Evolutionary conservation across 2,113 vertebrate species (phyloP), one percentile per base, ranked within the genome.

Genomic region (Phaetusa simplex): DNA sequence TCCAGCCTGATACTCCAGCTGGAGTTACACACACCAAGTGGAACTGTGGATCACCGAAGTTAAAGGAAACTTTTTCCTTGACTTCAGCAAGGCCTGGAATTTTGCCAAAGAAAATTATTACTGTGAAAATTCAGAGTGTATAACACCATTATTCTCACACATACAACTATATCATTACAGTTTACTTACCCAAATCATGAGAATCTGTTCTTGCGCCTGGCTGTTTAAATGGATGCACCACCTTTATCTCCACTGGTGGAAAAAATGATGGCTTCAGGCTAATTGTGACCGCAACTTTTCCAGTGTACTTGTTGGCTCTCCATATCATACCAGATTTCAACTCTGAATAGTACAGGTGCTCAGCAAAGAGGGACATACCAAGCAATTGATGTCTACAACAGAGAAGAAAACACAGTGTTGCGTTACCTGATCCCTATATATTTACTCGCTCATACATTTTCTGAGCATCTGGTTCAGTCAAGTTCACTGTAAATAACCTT

Each of bases 281-380:
- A 49, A 99, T 98, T 47, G 95, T 98, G 65, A 98, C 96, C 20
- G 96, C 47, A n/a, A 97, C 79, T n/a, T 98, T 98, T n/a, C 99
- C 99, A 3, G 98, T 98, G 70, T 98, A 98, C 94, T 99, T 99
- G 95, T 98, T 98, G 42, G 98, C 96, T 97, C 97, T 98, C 96
- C 97, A 98, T 92, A 99, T 98, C 11, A 96, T 95, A 52, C 95
- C 96, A 11, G 97, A 98, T 72, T 94, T 98, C 52, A 96, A 81
- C 26, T 99, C 98, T 43, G 98, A 98, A 95, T 99, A 99, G 97
- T 99, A 99, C 7, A 99, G 88, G 26, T 97, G 82, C 34, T 99
- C 98, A 97, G 97, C 97, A 92, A 99, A 99, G 76, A 99, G 32
- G 34, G 99, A 98, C 77, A 99, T 96, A 43, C 97, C 97, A 90